Evolutionary conservation across 2,888 invertebrate species (phyloP).

Genomic region (Branchellion lobata): DNA sequence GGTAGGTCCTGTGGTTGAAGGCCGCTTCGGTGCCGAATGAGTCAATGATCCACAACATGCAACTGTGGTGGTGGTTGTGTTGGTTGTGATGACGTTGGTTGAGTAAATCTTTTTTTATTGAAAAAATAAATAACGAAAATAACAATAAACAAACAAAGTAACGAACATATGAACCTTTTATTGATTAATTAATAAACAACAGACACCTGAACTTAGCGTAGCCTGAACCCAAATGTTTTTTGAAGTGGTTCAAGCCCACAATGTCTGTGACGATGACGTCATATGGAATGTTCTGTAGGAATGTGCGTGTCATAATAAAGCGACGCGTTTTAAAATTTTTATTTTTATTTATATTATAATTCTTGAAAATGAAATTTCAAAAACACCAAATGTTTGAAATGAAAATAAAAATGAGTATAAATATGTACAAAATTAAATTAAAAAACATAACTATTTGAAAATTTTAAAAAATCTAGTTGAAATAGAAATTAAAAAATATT

Average conservation of each 20-base stretch:
- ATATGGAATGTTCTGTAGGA: slow-evolving; percentile 56
- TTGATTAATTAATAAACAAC: background rate
- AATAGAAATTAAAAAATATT: no score
- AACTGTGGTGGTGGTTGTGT: slow-evolving; percentile 55
- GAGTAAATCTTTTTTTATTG: slow-evolving; percentile 17
- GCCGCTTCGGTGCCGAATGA: slow-evolving; percentile 65
- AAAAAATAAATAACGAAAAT: background rate
- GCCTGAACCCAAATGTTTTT: slow-evolving; percentile 59
- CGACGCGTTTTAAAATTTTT: no score
- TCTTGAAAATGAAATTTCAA: no score
- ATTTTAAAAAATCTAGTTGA: no score
- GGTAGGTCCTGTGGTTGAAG: slow-evolving; percentile 61
- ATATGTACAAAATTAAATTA: no score
- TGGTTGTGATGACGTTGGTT: no score
- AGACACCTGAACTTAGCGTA: slow-evolving; percentile 59
- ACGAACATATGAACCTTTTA: background rate
- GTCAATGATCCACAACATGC: slow-evolving; percentile 63
- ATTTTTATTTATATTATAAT: no score
- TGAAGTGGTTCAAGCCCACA: slow-evolving; percentile 62
- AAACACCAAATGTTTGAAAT: no score
- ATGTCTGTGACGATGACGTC: slow-evolving; percentile 64
- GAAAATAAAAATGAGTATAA: no score
- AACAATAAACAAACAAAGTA: no score
- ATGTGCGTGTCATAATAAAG: no score
- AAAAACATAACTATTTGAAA: no score